Evolutionary conservation across 2,888 invertebrate genomes (phyloP), one percentile per base, ranked within the genome.

Genomic region (Acrocyrtus sp.): DNA sequence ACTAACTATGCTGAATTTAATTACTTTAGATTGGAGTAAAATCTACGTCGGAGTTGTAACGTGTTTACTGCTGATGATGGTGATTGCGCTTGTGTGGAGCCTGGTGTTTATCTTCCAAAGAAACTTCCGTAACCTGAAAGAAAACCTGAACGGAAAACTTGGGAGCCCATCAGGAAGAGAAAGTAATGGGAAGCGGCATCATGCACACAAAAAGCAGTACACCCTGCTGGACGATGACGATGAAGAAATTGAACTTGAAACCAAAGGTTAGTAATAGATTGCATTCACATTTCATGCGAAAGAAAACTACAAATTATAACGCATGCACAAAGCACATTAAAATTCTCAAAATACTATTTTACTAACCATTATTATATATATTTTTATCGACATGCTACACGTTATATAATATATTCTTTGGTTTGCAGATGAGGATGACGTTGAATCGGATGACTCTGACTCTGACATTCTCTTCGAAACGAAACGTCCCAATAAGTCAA

Each of bases 1-100:
- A n/a, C n/a, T n/a, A n/a, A n/a, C n/a, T n/a, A n/a, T n/a, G n/a
- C n/a, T n/a, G n/a, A n/a, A n/a, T n/a, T n/a, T n/a, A n/a, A n/a
- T n/a, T n/a, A n/a, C n/a, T n/a, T 6, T 85, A 94, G 94, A 93
- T 83, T 97, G 97, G 97, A 96, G 96, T 80, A 92, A 96, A 80
- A 88, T 97, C 65, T 96, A 96, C 85, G 94, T 95, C 45, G 91
- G 93, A 80, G 90, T 96, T 82, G 91, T 90, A 65, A 86, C 90
- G 60, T 81, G 86, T 24, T 84, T 85, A 27, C 85, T 90, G 81
- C 85, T 88, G 48, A 84, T 88, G 72, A 89, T 90, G 83, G 86
- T 88, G 81, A 88, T 90, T 57, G 89, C 88, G 53, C 84, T 88
- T 26, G 85, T 88, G 76, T 91, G 90, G 90, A 90, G 89, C 47